These are phyloP conservation scores for Rhaphigaster nebulosa DNA, from an alignment of 2,888 invertebrate genomes.

Conservation along the genomic window DNA sequence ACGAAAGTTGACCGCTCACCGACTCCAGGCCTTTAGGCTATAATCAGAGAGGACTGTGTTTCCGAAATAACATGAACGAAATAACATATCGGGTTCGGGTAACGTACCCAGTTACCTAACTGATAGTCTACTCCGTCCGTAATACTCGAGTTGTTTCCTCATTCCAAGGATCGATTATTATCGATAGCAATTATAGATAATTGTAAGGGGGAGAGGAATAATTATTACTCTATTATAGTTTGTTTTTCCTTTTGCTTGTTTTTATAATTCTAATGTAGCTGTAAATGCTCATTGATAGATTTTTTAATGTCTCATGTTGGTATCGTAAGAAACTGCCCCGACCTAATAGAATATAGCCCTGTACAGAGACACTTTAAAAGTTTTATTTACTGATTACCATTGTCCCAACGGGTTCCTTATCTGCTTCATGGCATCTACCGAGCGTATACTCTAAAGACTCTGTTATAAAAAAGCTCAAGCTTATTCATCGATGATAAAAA, in stretches of 20 bases:
- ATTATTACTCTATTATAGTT: not conserved
- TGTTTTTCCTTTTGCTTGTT: not conserved
- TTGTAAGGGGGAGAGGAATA: not conserved
- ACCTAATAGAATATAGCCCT: too few relatives aligned
- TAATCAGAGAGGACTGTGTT: not conserved
- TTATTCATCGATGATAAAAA: too few relatives aligned
- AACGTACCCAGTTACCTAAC: not conserved
- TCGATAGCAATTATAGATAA: not conserved
- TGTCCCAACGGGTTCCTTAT: too few relatives aligned
- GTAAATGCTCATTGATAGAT: too few relatives aligned
- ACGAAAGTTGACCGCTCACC: not conserved
- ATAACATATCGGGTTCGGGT: too few relatives aligned
- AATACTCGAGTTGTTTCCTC: not conserved
- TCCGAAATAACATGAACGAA: not conserved
- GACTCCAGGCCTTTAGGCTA: not conserved
- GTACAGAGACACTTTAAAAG: too few relatives aligned
- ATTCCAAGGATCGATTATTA: not conserved
- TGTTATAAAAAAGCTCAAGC: too few relatives aligned
- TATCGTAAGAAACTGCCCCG: too few relatives aligned
- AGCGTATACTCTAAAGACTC: too few relatives aligned
- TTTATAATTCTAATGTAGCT: not conserved
- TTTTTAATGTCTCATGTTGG: too few relatives aligned
- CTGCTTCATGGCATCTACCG: too few relatives aligned
- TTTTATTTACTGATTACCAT: too few relatives aligned
- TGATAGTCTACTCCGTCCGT: not conserved